These are phyloP conservation scores for Prinia subflava DNA, from an alignment of 2,113 vertebrate species.

Conservation along the genomic window DNA sequence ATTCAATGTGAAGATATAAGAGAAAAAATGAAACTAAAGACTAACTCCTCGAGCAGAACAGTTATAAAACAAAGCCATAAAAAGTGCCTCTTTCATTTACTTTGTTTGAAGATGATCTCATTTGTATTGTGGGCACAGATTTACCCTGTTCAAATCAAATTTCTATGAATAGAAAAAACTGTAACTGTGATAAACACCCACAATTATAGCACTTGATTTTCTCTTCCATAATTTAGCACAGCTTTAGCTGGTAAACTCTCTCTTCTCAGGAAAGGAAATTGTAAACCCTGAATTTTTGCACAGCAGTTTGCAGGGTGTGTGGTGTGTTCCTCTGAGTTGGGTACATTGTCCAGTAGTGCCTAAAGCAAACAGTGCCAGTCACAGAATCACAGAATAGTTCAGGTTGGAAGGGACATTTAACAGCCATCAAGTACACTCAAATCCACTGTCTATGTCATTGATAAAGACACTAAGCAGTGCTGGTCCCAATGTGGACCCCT, in stretches of 20 bases:
- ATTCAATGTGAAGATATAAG: neutral
- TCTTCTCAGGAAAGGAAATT: neutral
- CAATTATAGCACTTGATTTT: constrained; percentile 62
- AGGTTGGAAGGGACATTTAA: neutral
- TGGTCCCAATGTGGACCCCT: neutral
- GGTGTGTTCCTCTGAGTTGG: neutral
- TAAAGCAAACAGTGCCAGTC: neutral
- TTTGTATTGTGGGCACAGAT: constrained; percentile 45
- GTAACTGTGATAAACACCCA: constrained; percentile 61
- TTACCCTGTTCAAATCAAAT: constrained; percentile 50
- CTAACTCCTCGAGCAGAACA: neutral
- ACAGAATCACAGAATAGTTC: neutral
- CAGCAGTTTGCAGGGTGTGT: neutral
- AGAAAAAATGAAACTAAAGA: neutral
- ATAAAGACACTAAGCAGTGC: neutral
- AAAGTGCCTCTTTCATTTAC: constrained; percentile 9
- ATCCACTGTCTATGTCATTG: neutral
- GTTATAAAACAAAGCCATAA: constrained; percentile 38
- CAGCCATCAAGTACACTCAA: neutral
- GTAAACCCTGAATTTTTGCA: neutral
- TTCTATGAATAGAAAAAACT: constrained; percentile 45
- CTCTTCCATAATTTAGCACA: constrained; percentile 53
- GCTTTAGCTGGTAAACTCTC: neutral
- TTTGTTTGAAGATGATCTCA: constrained; percentile 52
- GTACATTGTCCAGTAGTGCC: neutral